Percentiles rank a stretch among this genome's conserved stretches.
Conservation (phyloP, 2,888 invertebrate species). For the Leucophenga montana region DNA sequence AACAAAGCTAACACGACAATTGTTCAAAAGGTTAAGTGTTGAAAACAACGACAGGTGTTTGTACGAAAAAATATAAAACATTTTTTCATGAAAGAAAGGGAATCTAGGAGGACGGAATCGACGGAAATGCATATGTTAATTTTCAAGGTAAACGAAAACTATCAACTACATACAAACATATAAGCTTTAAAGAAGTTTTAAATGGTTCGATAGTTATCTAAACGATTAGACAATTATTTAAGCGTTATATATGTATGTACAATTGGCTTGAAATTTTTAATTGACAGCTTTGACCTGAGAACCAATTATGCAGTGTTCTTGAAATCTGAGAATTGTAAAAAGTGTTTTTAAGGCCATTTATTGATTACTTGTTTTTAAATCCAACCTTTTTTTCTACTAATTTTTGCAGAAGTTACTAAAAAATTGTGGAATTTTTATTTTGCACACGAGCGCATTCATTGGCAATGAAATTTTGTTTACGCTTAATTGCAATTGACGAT, state of each 20-base stretch:
- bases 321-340: too few species aligned
- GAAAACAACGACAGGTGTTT: constrained; percentile 11
- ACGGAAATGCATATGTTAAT: not conserved
- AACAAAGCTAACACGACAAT: not conserved
- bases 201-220: not conserved
- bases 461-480: constrained; percentile 48
- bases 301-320: too few species aligned
- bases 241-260: not conserved
- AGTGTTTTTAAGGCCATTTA: too few species aligned
- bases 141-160: constrained; percentile 1
- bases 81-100: not conserved
- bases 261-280: not conserved
- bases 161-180: too few species aligned
- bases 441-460: not conserved
- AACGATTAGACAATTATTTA: not conserved
- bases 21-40: constrained; percentile 12
- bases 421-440: too few species aligned
- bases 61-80: too few species aligned
- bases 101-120: not conserved
- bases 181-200: not conserved
- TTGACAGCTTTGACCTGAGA: not conserved
- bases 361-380: too few species aligned
- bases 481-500: constrained; percentile 45
- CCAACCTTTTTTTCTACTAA: too few species aligned
- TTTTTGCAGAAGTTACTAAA: too few species aligned